A percentile compares a stretch with the other conserved stretches of the same genome.
Conservation (phyloP, 2,888 invertebrate genomes). For the Strigamia crassipes region DNA sequence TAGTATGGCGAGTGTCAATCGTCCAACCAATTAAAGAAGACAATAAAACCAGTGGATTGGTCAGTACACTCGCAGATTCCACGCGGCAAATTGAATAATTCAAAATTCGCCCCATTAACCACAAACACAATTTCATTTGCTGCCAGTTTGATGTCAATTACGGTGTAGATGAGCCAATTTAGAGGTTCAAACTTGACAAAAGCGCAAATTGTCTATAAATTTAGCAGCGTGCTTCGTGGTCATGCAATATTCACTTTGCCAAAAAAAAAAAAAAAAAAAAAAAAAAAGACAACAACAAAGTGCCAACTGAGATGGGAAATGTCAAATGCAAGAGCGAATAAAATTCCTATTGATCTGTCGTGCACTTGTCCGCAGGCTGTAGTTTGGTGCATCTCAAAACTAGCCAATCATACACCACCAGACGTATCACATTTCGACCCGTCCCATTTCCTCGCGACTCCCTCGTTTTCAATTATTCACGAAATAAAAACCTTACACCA, state of each 20-base stretch:
- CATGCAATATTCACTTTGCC: neutral
- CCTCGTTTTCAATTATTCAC: constrained; percentile 10
- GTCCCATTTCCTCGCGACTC: neutral
- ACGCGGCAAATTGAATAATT: neutral
- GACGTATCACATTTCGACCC: neutral
- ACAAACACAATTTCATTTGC: neutral
- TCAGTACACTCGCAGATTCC: neutral
- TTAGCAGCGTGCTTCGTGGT: neutral
- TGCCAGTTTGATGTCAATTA: neutral
- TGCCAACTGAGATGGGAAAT: constrained; percentile 7
- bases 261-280: no score
- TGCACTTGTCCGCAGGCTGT: neutral
- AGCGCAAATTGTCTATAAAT: neutral
- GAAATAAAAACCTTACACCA: constrained; percentile 18
- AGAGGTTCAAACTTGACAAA: neutral
- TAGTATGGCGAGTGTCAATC: no score
- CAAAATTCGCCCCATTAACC: neutral
- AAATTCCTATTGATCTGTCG: constrained; percentile 6
- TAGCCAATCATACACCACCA: constrained; percentile 13
- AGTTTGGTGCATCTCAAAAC: constrained; percentile 7
- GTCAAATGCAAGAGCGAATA: constrained; percentile 3
- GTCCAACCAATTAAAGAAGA: no score
- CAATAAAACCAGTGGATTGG: no score
- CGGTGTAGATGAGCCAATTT: neutral
- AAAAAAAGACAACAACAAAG: no score